A percentile compares a stretch with the other conserved stretches of the same genome.
phyloP scores from a whole-genome alignment of 2,113 vertebrate genomes.

The Tonatia bakeri region DNA sequence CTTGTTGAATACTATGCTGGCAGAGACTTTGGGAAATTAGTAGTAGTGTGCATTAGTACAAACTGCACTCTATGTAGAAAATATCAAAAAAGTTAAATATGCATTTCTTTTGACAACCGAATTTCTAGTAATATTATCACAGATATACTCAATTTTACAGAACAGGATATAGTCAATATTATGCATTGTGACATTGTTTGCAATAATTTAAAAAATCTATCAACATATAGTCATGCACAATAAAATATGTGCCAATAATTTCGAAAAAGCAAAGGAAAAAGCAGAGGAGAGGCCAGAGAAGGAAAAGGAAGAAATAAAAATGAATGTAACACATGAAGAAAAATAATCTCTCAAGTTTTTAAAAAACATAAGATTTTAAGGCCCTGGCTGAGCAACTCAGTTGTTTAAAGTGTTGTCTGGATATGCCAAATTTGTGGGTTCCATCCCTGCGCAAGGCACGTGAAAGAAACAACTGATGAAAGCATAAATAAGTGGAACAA shows the following conservation, averaged over 20 bases:
- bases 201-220: neutral
- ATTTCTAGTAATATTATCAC: neutral
- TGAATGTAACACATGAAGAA: neutral
- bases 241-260: neutral
- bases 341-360: neutral
- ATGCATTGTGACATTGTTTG: neutral
- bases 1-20: neutral
- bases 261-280: neutral
- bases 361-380: neutral
- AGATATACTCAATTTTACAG: neutral
- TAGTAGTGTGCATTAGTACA: neutral
- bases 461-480: too few relatives aligned
- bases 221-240: neutral
- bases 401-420: too few relatives aligned
- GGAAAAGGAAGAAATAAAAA: neutral
- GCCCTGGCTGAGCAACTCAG: too few relatives aligned
- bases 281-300: neutral
- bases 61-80: neutral
- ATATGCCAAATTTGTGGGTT: too few relatives aligned
- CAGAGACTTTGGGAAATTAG: neutral
- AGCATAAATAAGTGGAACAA: too few relatives aligned
- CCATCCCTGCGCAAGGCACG: too few relatives aligned
- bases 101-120: neutral
- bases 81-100: neutral
- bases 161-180: neutral